Base-by-base conservation (phyloP, 2,888 invertebrate genomes). In the Zootermopsis nevadensis region DNA sequence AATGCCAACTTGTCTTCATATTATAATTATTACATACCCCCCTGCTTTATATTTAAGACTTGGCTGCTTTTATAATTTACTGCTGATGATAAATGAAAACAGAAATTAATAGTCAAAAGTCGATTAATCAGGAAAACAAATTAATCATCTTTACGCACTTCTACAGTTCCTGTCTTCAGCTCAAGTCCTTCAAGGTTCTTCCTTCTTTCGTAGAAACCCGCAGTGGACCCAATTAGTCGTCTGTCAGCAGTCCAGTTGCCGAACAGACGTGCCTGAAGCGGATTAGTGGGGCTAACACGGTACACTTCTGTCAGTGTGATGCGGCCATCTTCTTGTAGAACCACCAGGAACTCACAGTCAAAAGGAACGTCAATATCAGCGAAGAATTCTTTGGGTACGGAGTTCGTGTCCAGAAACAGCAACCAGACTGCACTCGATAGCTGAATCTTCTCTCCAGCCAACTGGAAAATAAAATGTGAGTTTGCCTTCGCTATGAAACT, bases 301-400 rank as follows among this genome's bases (percentile, higher is more conserved):
- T 80, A 84, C 15, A 82, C 55, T 60, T 84, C 84, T 24, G 69
- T 82, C 33, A 84, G 35, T 1, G 24, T 31, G 27, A 79, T 67
- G 12, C 10, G 27, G 60, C n/a, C 27, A 60, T 24, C 27, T 12
- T 2, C 6, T 60, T 27, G n/a, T 4, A 27, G 4, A 27, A 60
- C 60, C 2, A 60, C 60, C 15, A 60, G 2, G 12, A 60, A 60
- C 27, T 60, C 60, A 60, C 60, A 60, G 60, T 60, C 60, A 10
- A 27, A 60, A 27, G 60, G 60, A 27, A 60, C 15, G 27, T 60
- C 15, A 27, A 60, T 60, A 10, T 27, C 1, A 6, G 12, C 27
- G 27, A 60, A 27, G 27, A 60, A 60, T 12, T 60, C 27, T 15
- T 60, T n/a, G n/a, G n/a, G 8, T 24, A 1, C 1, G 27, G n/a